Evolutionary conservation across 2,797 vertebrate genomes (phyloP), one percentile per base, ranked within the genome.

Genomic region (Neostethus bicornis): DNA sequence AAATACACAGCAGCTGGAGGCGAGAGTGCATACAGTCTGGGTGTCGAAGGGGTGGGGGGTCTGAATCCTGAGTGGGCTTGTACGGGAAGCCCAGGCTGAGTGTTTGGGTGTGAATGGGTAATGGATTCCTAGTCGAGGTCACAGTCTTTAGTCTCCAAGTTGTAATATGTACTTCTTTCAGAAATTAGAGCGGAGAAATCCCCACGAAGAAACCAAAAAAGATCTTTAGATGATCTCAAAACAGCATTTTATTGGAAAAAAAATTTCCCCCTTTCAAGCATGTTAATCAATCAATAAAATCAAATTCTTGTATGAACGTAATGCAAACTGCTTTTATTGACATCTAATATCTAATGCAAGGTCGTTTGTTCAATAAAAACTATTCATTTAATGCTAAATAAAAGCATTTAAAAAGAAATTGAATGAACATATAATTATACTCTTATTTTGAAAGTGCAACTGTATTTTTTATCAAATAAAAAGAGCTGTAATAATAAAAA

Each of bases 401-500:
- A 53, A 68, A 77, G 81, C 80, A 38, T 17, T 14, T 5, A 7
- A n/a, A 35, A 38, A 11, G 41, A 17, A 66, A 66, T 21, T 13
- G 50, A 61, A 51, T 48, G 46, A 76, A 70, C 61, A 72, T 80
- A 79, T 66, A 66, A 84, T 72, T 70, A 63, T 50, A 63, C 56
- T 70, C 69, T 50, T 89, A 32, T 14, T 32, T 14, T 13, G 12
- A 91, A 90, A 66, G 76, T 83, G 80, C 82, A 88, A 91, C 89
- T 87, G 87, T 68, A 17, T 90, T 85, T 87, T 79, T 89, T 83
- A 87, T 79, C 80, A 84, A 93, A 91, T 93, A 90, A 90, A 85
- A 82, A 89, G 63, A 70, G 79, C 87, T 91, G n/a, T 2, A 14
- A 12, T 26, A 92, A 91, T 86, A 87, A 91, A 77, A 51, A 37